Evolutionary conservation across 2,888 invertebrate genomes (phyloP).

Genomic region (Deroplatys truncata): DNA sequence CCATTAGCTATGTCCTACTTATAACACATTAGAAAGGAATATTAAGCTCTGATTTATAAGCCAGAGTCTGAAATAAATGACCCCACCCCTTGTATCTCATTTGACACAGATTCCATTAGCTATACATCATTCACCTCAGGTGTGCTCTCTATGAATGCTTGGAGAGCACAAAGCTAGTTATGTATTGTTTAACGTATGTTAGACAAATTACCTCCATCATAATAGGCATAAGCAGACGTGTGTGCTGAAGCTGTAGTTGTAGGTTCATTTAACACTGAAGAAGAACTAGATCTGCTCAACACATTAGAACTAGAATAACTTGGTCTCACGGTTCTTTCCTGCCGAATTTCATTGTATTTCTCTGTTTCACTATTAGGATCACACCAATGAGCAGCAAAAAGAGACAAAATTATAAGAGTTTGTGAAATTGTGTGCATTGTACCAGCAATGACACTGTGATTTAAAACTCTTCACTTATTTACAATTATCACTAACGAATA

Average conservation of each 20-base stretch:
- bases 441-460: neutral
- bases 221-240: neutral
- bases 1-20: neutral
- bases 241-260: neutral
- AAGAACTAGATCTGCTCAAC: constrained; percentile 20
- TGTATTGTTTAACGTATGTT: neutral
- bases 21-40: neutral
- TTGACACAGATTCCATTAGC: neutral
- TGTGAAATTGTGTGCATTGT: constrained; percentile 26
- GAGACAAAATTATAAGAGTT: constrained; percentile 25
- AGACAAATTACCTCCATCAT: constrained; percentile 27
- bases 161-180: neutral
- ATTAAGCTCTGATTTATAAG: neutral
- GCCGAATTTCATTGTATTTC: constrained; percentile 15
- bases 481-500: neutral
- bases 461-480: neutral
- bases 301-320: constrained; percentile 16
- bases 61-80: neutral
- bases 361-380: constrained; percentile 22
- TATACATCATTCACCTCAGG: neutral
- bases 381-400: constrained; percentile 24
- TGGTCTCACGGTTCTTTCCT: constrained; percentile 21
- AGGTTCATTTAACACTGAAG: constrained; percentile 17
- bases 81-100: neutral
- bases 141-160: neutral